Conservation (phyloP, 2,797 vertebrate genomes). For the Argya squamiceps region DNA sequence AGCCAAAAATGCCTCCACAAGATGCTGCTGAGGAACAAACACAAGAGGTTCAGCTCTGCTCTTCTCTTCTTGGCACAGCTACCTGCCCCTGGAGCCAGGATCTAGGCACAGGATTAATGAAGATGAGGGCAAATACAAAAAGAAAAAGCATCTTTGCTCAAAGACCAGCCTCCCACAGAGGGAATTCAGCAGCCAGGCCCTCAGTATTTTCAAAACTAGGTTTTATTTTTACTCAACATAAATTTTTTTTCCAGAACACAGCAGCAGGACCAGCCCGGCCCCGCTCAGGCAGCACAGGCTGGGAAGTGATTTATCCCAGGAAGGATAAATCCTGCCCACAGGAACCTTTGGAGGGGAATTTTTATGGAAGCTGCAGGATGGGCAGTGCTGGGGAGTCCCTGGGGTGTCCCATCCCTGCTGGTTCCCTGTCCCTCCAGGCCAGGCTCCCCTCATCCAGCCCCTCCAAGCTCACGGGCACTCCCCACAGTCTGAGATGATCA, state of each 20-base stretch:
- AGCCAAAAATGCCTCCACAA: fast-evolving
- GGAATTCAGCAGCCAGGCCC: neutral
- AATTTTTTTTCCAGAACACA: neutral
- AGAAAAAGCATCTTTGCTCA: neutral
- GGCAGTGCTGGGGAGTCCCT: fast-evolving
- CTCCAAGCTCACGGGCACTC: conserved; percentile 81
- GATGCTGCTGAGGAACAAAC: neutral
- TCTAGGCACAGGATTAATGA: fast-evolving
- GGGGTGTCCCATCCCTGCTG: neutral
- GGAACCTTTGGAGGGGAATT: fast-evolving
- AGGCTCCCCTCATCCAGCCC: neutral
- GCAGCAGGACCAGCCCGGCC: neutral
- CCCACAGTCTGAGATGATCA: conserved; percentile 94
- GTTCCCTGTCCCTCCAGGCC: neutral
- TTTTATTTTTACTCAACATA: conserved; percentile 61
- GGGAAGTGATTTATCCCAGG: fast-evolving
- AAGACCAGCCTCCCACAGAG: neutral
- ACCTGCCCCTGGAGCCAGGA: neutral
- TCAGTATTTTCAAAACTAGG: neutral
- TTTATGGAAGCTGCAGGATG: fast-evolving
- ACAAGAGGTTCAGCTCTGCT: fast-evolving
- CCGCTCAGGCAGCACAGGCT: fast-evolving
- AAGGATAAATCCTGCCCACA: fast-evolving
- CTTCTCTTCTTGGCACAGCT: fast-evolving
- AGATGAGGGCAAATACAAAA: neutral